Evolutionary conservation across 2,113 vertebrate genomes (phyloP).

Genomic region (Donacobius atricapilla): DNA sequence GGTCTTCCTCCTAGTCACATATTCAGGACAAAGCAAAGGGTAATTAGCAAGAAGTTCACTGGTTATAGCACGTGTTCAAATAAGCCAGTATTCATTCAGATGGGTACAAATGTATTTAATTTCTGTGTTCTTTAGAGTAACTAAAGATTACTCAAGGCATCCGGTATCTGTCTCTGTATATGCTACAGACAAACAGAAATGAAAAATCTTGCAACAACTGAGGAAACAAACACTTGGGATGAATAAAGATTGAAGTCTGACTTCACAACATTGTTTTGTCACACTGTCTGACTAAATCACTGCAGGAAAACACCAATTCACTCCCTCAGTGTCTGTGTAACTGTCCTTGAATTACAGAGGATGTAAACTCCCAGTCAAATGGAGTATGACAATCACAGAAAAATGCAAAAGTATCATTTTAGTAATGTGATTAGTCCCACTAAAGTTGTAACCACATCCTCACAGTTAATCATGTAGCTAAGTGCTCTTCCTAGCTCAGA

Average conservation of each 20-base stretch:
- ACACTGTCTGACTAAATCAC: not conserved
- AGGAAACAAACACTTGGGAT: not conserved
- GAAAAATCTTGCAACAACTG: not conserved
- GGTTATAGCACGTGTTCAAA: rapidly evolving
- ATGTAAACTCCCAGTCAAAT: not conserved
- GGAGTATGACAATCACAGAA: not conserved
- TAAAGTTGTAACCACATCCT: not conserved
- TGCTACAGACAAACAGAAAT: not conserved
- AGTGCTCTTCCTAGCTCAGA: not conserved
- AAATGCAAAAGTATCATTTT: not conserved
- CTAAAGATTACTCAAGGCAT: not conserved
- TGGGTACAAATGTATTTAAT: not conserved
- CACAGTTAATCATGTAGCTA: not conserved
- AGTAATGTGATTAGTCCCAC: not conserved
- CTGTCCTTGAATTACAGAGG: not conserved
- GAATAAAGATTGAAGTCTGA: not conserved
- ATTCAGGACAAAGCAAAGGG: not conserved
- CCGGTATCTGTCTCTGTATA: not conserved
- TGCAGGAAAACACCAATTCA: not conserved
- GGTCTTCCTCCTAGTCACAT: not conserved
- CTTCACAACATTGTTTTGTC: not conserved
- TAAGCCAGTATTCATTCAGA: not conserved
- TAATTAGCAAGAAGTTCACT: not conserved
- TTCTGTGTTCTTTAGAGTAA: not conserved
- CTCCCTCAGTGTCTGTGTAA: not conserved